Conservation (phyloP, 2,113 vertebrate species). For the Mustela nigripes region DNA sequence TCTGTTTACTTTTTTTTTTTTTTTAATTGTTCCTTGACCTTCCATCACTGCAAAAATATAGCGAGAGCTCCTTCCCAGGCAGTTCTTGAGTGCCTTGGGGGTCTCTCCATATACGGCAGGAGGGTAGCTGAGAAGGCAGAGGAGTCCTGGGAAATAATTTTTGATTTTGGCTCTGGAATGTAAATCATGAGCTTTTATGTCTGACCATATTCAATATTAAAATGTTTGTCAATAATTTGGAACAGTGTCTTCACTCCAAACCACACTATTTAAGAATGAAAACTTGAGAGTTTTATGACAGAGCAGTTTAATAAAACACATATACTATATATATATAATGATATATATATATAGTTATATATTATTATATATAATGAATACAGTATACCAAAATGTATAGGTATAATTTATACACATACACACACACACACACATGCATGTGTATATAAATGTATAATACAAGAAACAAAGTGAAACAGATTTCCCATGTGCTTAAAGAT, state of each 20-base stretch:
- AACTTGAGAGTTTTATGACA: not conserved
- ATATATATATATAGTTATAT: not conserved
- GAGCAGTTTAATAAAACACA: not conserved
- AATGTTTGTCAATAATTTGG: not conserved
- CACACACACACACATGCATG: not conserved
- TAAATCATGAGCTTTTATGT: conserved; percentile 5
- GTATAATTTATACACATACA: not conserved
- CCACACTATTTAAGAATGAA: not conserved
- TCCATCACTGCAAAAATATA: not conserved
- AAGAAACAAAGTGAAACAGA: not conserved
- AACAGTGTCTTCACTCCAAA: not conserved
- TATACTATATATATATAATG: not conserved
- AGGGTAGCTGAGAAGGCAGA: not conserved
- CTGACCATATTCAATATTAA: not conserved
- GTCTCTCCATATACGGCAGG: accelerated
- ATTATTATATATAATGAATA: not conserved
- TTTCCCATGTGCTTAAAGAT: not conserved
- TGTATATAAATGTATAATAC: not conserved
- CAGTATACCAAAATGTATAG: not conserved
- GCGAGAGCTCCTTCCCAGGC: not conserved
- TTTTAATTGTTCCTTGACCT: not conserved
- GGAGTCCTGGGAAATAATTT: not conserved
- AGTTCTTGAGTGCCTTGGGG: not conserved
- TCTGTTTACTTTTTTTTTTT: not conserved
- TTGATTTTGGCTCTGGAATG: not conserved